Evolutionary conservation across 1,140 invertebrate genomes (phyloP), one percentile per base, ranked within the genome.

Genomic region (Berghia stephanieae): DNA sequence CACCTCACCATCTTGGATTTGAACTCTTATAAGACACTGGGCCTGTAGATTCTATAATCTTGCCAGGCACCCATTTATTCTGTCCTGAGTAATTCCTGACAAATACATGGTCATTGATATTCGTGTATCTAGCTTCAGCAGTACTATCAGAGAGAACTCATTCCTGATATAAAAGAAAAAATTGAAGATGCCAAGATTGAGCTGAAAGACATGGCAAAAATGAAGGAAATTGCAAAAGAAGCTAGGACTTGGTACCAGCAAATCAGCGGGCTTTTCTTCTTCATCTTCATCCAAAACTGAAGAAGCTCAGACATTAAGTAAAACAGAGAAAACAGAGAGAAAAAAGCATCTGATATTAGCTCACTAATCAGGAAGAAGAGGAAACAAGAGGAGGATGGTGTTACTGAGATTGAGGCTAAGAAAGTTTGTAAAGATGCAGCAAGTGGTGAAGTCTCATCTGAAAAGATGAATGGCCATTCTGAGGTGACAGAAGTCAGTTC

Each of bases 131-230:
- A n/a, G n/a, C n/a, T n/a, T n/a, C n/a, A n/a, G n/a, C n/a, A n/a
- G n/a, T n/a, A n/a, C n/a, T n/a, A 76, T 21, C 74, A 67, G 2
- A 40, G 68, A 42, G 74, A 76, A 21, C 42, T 76, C 0, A 76
- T 76, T 18, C 74, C 74, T 42, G 74, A 76, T 27, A 76, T 76
- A 63, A 76, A 27, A n/a, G 68, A 34, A 5, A 76, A 76, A 63
- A 76, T 68, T 68, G 74, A 76, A 38, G 74, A 76, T 44, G 27
- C 74, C 1, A 6, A 34, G 24, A 16, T 31, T 36, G 74, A 76
- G 40, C 42, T 24, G 3, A 76, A 49, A 27, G 74, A 68, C 40
- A 43, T 76, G 42, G 40, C 67, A 27, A 67, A 76, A 34, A 49
- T 76, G 74, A 76, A 68, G 40, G 42, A 67, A 24, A 68, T 76